Conservation (phyloP, 2,888 invertebrate genomes). For the Galerucella pusilla region DNA sequence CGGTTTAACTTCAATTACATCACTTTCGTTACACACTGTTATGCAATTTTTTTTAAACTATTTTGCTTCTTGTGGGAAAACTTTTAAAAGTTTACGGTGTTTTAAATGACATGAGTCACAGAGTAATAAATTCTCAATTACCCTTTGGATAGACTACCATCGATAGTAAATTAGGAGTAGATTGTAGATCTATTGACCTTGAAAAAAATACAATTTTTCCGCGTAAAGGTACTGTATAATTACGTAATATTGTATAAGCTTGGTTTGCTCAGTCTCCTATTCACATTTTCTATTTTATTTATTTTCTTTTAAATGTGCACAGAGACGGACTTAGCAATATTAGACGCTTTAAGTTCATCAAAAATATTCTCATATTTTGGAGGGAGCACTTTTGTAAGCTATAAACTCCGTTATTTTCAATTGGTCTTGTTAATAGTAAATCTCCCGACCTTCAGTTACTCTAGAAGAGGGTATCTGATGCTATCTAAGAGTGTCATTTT, state of each 20-base stretch:
- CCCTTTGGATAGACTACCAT: background rate
- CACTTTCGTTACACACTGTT: background rate
- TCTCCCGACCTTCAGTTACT: too few relatives aligned
- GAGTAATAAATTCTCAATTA: background rate
- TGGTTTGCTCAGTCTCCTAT: constrained; percentile 49
- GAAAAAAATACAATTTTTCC: constrained; percentile 53
- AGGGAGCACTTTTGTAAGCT: too few relatives aligned
- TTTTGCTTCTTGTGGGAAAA: background rate
- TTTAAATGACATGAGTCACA: background rate
- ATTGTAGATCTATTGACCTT: constrained; percentile 45
- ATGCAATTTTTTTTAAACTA: background rate
- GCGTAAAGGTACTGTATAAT: constrained; percentile 47
- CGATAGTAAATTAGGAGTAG: constrained; percentile 4
- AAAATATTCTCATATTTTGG: background rate
- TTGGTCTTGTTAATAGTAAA: too few relatives aligned
- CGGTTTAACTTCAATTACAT: too few relatives aligned
- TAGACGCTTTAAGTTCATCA: background rate
- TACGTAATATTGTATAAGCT: constrained; percentile 51
- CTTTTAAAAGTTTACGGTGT: background rate
- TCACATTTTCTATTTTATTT: constrained; percentile 51
- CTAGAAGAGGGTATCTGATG: too few relatives aligned
- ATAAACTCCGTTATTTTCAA: too few relatives aligned
- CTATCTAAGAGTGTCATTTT: too few relatives aligned
- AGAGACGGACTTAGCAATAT: constrained; percentile 6
- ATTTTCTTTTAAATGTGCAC: constrained; percentile 32